A percentile compares a stretch with the other conserved stretches of the same genome.
These are phyloP conservation scores for Alouatta palliata DNA, from an alignment of 2,113 vertebrate species.

Conservation along the genomic window DNA sequence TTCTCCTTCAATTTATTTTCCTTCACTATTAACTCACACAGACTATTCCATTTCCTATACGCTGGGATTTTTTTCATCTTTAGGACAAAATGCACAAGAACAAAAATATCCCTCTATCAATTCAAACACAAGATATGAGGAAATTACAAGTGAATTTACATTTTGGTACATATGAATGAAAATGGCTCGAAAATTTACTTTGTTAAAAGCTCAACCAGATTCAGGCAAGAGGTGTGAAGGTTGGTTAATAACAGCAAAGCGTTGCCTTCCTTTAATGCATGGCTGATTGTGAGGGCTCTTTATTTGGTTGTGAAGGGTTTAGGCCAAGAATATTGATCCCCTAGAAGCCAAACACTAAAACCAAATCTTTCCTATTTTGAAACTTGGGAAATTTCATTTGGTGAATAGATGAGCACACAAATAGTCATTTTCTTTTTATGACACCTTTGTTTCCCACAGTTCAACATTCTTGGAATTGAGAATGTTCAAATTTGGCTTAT, in stretches of 20 bases:
- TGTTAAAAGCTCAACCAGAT: background rate
- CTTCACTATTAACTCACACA: background rate
- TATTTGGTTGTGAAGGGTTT: background rate
- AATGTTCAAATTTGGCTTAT: background rate
- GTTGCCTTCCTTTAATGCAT: background rate
- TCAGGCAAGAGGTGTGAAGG: background rate
- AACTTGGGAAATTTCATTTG: background rate
- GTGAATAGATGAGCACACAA: background rate
- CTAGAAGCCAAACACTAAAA: slow-evolving; percentile 25
- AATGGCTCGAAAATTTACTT: background rate
- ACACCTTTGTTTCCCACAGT: background rate
- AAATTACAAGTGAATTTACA: background rate
- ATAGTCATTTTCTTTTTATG: background rate
- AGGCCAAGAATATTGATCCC: background rate
- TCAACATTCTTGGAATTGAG: background rate
- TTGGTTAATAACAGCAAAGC: rapidly evolving
- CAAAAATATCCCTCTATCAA: background rate
- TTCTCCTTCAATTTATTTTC: background rate
- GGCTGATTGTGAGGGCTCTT: background rate
- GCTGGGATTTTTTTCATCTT: background rate
- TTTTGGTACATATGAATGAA: background rate
- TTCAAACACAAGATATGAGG: background rate
- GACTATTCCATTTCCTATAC: background rate
- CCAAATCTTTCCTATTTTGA: background rate
- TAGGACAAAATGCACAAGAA: background rate